Evolutionary conservation across 2,888 invertebrate genomes (phyloP).

Genomic region (Thecocarcelia acutangulata): DNA sequence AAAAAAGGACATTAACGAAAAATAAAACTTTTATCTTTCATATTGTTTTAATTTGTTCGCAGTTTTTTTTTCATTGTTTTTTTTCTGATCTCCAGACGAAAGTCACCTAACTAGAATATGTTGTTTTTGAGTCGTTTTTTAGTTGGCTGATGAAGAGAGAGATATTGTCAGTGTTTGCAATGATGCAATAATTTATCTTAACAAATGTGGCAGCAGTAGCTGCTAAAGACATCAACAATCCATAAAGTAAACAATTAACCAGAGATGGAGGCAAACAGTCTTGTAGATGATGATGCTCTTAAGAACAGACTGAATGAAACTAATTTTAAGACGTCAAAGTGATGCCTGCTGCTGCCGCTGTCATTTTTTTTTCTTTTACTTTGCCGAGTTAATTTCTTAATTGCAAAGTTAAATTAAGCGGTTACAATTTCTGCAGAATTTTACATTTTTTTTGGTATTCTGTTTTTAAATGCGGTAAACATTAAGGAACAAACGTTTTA

Average conservation of each 20-base stretch:
- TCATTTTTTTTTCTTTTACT: neutral
- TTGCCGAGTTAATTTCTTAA: conserved; percentile 64
- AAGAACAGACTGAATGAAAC: conserved; percentile 54
- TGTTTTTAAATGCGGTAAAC: conserved; percentile 38
- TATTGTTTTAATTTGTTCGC: conserved; percentile 58
- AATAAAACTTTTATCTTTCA: conserved; percentile 59
- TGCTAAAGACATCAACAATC: conserved; percentile 45
- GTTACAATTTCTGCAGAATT: conserved; percentile 63
- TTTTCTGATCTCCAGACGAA: conserved; percentile 2
- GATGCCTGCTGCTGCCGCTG: conserved; percentile 6
- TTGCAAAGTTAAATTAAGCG: conserved; percentile 69
- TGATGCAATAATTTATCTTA: conserved; percentile 60
- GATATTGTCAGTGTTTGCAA: conserved; percentile 66
- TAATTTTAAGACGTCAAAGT: conserved; percentile 59
- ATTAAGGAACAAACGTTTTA: conserved; percentile 24
- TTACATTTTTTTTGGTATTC: conserved; percentile 7
- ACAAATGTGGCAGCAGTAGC: conserved; percentile 25
- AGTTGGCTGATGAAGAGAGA: conserved; percentile 64
- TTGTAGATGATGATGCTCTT: neutral
- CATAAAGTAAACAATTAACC: conserved; percentile 37
- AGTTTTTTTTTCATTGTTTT: neutral
- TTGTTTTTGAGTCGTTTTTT: neutral
- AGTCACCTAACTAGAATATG: conserved; percentile 12
- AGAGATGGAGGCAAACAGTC: conserved; percentile 1
- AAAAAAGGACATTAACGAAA: conserved; percentile 28